A percentile compares a stretch with the other conserved stretches of the same genome.
These are phyloP conservation scores for Ormyrus nitidulus DNA, from an alignment of 2,888 invertebrate genomes.

Conservation along the genomic window DNA sequence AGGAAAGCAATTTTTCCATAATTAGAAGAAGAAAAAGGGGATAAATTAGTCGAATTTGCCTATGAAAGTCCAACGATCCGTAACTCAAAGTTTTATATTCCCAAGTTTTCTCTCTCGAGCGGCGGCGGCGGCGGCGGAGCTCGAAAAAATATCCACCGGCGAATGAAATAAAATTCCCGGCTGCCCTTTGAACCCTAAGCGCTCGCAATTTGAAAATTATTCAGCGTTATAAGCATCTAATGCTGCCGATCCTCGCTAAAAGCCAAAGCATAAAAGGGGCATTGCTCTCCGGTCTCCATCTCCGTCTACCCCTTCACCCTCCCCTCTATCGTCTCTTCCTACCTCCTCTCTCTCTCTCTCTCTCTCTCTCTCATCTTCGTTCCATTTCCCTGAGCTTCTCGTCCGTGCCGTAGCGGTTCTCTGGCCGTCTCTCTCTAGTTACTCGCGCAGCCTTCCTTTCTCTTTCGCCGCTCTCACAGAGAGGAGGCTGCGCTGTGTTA, in stretches of 20 bases:
- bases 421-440: constrained; percentile 11
- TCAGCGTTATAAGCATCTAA: constrained; percentile 19
- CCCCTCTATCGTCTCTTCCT: constrained; percentile 6
- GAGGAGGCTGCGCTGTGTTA: constrained; percentile 36
- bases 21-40: no score
- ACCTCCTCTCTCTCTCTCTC: constrained; percentile 36
- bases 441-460: constrained; percentile 49
- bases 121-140: no score
- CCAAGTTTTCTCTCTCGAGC: no score
- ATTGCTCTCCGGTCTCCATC: constrained; percentile 38
- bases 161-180: not conserved
- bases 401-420: constrained; percentile 30
- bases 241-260: not conserved
- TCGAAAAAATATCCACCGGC: not conserved
- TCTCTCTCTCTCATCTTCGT: constrained; percentile 49
- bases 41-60: no score
- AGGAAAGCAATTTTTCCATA: no score
- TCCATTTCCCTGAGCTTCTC: constrained; percentile 49
- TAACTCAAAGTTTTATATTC: no score
- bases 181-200: not conserved
- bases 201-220: constrained; percentile 19
- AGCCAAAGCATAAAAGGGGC: constrained; percentile 53
- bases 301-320: constrained; percentile 36
- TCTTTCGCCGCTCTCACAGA: constrained; percentile 44
- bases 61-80: no score